phyloP scores from a whole-genome alignment of 2,888 invertebrate species.

The Lasioglossum oenotherae region DNA sequence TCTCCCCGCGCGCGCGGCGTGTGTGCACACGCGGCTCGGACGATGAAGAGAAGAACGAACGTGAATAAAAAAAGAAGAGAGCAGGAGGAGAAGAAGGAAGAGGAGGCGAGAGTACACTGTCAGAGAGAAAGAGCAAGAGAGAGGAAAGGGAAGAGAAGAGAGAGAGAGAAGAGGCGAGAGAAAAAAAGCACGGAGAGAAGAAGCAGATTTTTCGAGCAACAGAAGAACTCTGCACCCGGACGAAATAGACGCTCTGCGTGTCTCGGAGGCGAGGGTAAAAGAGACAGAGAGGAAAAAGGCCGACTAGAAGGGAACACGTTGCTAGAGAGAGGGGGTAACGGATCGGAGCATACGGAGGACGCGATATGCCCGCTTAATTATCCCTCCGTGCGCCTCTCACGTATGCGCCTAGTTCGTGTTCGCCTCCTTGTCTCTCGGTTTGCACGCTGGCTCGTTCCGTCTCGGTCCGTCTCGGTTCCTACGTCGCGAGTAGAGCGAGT shows the following conservation, averaged over 20 bases:
- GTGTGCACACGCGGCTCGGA: constrained; percentile 1
- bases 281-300: constrained; percentile 43
- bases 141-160: too few relatives aligned
- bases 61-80: background rate
- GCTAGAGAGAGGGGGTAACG: constrained; percentile 35
- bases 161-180: background rate
- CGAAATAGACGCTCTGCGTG: constrained; percentile 54
- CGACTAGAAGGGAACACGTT: constrained; percentile 41
- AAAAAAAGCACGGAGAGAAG: background rate
- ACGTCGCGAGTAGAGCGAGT: constrained; percentile 47
- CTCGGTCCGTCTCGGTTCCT: background rate
- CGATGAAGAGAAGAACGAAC: background rate
- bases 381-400: constrained; percentile 75
- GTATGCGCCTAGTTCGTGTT: constrained; percentile 65
- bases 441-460: background rate
- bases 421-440: constrained; percentile 16
- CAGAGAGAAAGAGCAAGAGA: too few relatives aligned
- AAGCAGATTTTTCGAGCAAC: constrained; percentile 54
- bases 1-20: background rate
- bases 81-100: background rate
- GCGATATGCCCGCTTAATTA: constrained; percentile 83
- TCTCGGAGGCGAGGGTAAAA: constrained; percentile 57
- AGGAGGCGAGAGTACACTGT: background rate
- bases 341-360: constrained; percentile 65
- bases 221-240: constrained; percentile 59